Percentiles rank a stretch among this genome's conserved stretches.
These are phyloP conservation scores for Erebia epiphron DNA, from an alignment of 2,888 invertebrate genomes.

Conservation along the genomic window DNA sequence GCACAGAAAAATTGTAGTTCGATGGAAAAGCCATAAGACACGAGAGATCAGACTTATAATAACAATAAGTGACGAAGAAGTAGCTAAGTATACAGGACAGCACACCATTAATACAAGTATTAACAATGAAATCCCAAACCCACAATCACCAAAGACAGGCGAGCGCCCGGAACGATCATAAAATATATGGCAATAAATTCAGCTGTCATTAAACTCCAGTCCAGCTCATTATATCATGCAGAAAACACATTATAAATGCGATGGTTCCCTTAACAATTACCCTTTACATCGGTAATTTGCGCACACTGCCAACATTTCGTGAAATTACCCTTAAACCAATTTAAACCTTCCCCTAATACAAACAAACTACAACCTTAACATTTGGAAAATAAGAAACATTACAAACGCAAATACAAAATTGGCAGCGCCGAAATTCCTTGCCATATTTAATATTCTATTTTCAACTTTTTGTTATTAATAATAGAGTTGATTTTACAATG, in stretches of 20 bases:
- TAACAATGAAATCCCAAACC: conserved; percentile 21
- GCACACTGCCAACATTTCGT: conserved; percentile 68
- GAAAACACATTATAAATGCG: conserved; percentile 57
- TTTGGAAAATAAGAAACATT: not conserved
- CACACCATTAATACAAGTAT: conserved; percentile 15
- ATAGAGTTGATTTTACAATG: conserved; percentile 48
- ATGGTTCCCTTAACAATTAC: conserved; percentile 61
- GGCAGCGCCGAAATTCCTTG: conserved; percentile 33
- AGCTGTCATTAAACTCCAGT: conserved; percentile 36
- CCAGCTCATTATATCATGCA: conserved; percentile 58
- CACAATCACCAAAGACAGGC: conserved; percentile 17
- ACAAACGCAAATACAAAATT: conserved; percentile 9
- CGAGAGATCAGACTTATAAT: no score
- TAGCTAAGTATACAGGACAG: not conserved
- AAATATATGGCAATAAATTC: conserved; percentile 34
- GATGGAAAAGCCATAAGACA: no score
- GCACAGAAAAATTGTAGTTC: no score
- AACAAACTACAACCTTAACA: conserved; percentile 20
- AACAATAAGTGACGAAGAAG: not conserved
- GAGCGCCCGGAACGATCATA: conserved; percentile 20
- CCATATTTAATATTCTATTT: conserved; percentile 47
- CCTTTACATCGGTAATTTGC: conserved; percentile 73
- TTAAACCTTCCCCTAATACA: conserved; percentile 32
- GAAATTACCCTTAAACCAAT: conserved; percentile 54
- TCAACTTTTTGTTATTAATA: conserved; percentile 41